A percentile compares a stretch with the other conserved stretches of the same genome.
Evolutionary conservation across 2,888 invertebrate genomes (phyloP).

Genomic region (Drosophila prolongata): DNA sequence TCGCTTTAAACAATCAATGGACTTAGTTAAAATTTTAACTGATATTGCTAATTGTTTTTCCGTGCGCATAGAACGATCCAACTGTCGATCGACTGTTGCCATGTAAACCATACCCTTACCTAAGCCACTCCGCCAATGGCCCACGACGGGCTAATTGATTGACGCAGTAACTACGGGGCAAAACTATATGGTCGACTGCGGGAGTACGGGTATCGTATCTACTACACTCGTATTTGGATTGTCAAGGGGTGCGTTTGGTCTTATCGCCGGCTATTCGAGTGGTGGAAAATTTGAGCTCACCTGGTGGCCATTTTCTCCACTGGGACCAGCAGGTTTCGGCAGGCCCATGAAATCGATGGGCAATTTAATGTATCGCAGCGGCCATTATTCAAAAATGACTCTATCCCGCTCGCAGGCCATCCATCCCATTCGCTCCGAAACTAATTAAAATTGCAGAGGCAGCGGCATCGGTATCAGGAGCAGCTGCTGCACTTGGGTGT

Average conservation of each 20-base stretch:
- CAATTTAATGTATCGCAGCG: slow-evolving; percentile 69
- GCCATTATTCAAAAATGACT: slow-evolving; percentile 70
- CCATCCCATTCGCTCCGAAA: slow-evolving; percentile 27
- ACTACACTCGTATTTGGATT: slow-evolving; percentile 17
- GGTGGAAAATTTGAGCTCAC: slow-evolving; percentile 45
- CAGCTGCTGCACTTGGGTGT: slow-evolving; percentile 69
- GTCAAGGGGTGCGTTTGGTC: slow-evolving; percentile 18
- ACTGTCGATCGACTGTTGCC: slow-evolving; percentile 53
- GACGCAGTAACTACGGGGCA: slow-evolving; percentile 49
- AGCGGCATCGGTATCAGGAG: slow-evolving; percentile 20
- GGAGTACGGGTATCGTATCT: slow-evolving; percentile 11
- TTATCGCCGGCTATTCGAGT: slow-evolving; percentile 34
- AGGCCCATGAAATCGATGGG: slow-evolving; percentile 53
- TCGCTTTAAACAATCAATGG: too few relatives aligned
- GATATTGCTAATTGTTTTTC: background rate
- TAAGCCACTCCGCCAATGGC: slow-evolving; percentile 31
- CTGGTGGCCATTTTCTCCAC: slow-evolving; percentile 62
- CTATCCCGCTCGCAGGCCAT: slow-evolving; percentile 27
- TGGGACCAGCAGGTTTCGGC: slow-evolving; percentile 48
- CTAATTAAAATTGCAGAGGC: slow-evolving; percentile 39
- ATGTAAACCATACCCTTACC: slow-evolving; percentile 65
- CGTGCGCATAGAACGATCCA: background rate
- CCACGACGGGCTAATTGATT: slow-evolving; percentile 59
- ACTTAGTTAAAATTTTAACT: background rate
- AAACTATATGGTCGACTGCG: slow-evolving; percentile 34